These are phyloP conservation scores for Moxostoma hubbsi DNA, from an alignment of 2,797 vertebrate genomes.

Conservation along the genomic window DNA sequence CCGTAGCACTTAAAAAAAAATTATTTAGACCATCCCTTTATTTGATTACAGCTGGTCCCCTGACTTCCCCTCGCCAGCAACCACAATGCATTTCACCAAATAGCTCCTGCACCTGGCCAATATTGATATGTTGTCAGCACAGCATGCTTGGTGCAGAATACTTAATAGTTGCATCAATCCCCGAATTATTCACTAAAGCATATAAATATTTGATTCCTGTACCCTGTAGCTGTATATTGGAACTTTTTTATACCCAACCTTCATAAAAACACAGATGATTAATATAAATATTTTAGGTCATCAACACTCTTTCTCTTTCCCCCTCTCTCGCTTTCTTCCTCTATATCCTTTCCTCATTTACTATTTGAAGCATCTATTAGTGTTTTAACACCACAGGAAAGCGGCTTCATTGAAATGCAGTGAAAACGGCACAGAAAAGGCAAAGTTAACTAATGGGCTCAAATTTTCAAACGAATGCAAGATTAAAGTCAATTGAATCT, in stretches of 20 bases:
- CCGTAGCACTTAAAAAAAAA: constrained; percentile 73
- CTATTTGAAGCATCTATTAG: constrained; percentile 82
- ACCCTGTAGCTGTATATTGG: constrained; percentile 62
- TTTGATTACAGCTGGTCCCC: constrained; percentile 67
- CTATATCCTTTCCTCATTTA: constrained; percentile 69
- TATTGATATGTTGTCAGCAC: constrained; percentile 64
- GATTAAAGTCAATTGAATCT: constrained; percentile 86
- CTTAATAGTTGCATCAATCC: constrained; percentile 65
- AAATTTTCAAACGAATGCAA: constrained; percentile 87
- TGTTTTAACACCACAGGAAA: constrained; percentile 83
- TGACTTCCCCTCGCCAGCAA: constrained; percentile 63
- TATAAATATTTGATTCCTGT: constrained; percentile 68
- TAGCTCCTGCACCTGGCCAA: constrained; percentile 61
- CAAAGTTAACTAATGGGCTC: constrained; percentile 86
- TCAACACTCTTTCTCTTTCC: constrained; percentile 47
- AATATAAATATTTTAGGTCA: constrained; percentile 66
- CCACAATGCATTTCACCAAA: constrained; percentile 69
- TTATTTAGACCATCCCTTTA: constrained; percentile 71
- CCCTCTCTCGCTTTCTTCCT: constrained; percentile 33
- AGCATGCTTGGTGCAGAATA: constrained; percentile 56
- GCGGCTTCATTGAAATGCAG: constrained; percentile 84
- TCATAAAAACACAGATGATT: constrained; percentile 70
- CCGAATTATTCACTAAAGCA: constrained; percentile 65
- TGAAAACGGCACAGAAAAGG: constrained; percentile 80
- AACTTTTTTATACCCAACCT: constrained; percentile 53